Base-by-base conservation (phyloP, 2,797 vertebrate species). In the Paedocypris micromegethes region DNA sequence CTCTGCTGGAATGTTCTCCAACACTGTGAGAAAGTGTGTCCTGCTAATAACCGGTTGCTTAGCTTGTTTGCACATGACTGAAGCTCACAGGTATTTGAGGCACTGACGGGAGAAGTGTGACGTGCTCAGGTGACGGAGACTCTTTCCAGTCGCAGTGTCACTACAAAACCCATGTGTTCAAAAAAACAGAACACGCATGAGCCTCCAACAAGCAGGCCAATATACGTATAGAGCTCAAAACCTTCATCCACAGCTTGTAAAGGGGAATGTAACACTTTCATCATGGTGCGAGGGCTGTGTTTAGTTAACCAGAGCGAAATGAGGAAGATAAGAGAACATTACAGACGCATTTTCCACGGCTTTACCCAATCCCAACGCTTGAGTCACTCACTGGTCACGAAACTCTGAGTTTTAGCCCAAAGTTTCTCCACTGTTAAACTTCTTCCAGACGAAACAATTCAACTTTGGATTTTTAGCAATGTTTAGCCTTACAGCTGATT, bases 11-110 rank as follows among this genome's bases (percentile, higher is more conserved):
- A 58, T 65, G 79, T 76, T 77, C 72, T 74, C 78, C 70, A 75
- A 74, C 62, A 74, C 70, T 69, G 77, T 72, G 46, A 66, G 60
- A 58, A 71, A 79, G 73, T 58, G 58, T 72, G 75, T 54, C 0
- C 58, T 54, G 61, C 43, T 64, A 80, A 83, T 76, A 82, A 67
- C 78, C 75, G 8, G 37, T 63, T 72, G 74, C 80, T 81, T 81
- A 80, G 81, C 81, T 63, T 77, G 78, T 70, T 51, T 58, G 9
- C 64, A 68, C 23, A 58, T 85, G 87, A 88, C 79, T 62, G 78
- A 82, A 85, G 60, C 79, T 70, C 76, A 74, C 52, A 78, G 80
- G 82, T 81, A 87, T 86, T 82, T 81, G 78, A 74, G 77, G 78
- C 67, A 73, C 80, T 77, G 81, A 82, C 73, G 81, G 83, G 83